These are phyloP conservation scores for Edolisoma coerulescens DNA, from an alignment of 2,113 vertebrate genomes.

Conservation along the genomic window DNA sequence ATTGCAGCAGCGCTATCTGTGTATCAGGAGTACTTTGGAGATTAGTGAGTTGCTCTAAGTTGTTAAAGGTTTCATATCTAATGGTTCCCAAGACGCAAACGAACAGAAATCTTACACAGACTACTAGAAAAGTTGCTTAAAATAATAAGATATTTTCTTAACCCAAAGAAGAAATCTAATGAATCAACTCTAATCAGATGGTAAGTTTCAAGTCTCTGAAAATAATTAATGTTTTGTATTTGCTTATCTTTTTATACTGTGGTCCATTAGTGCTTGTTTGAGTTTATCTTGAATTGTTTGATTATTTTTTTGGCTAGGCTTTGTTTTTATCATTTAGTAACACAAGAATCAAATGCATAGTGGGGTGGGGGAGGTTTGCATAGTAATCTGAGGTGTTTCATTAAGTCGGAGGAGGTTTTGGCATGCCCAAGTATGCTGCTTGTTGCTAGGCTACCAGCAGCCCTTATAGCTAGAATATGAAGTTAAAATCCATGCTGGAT, in stretches of 20 bases:
- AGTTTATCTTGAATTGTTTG: not conserved
- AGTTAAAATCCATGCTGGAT: constrained; percentile 54
- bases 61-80: not conserved
- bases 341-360: not conserved
- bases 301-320: not conserved
- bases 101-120: not conserved
- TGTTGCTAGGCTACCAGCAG: constrained; percentile 76
- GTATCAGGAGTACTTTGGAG: not conserved
- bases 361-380: not conserved
- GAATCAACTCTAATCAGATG: not conserved
- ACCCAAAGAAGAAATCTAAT: not conserved
- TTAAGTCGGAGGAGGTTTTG: constrained; percentile 35
- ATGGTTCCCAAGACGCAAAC: not conserved
- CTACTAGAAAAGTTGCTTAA: not conserved
- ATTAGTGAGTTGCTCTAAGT: not conserved
- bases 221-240: not conserved
- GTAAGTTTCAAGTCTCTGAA: not conserved
- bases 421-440: constrained; percentile 37
- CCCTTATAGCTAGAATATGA: constrained; percentile 46
- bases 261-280: not conserved
- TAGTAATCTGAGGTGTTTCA: constrained; percentile 30
- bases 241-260: not conserved
- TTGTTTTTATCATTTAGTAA: not conserved
- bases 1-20: not conserved
- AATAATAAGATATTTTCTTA: not conserved